Percentiles rank a stretch among this genome's conserved stretches.
Conservation (phyloP, 2,113 vertebrate genomes). For the Rostratula benghalensis region DNA sequence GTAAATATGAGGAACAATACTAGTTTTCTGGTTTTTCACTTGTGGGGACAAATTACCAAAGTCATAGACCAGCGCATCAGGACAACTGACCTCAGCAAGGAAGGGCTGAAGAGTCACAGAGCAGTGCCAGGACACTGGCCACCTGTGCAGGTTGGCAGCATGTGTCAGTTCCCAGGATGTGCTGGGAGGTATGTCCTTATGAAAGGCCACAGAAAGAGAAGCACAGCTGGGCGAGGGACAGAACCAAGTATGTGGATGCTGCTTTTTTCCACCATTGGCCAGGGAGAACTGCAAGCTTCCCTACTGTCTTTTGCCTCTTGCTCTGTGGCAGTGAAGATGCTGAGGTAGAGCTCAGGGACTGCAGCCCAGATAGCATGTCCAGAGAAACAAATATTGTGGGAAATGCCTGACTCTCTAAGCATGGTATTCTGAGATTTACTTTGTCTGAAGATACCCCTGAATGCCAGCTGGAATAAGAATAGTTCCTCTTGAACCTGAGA, state of each 20-base stretch:
- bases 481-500: not conserved
- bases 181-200: not conserved
- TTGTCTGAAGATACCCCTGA: not conserved
- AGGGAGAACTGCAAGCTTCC: not conserved
- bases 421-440: not conserved
- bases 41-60: not conserved
- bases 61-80: not conserved
- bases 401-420: not conserved
- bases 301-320: not conserved
- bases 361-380: not conserved
- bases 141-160: not conserved
- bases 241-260: accelerated
- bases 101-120: not conserved
- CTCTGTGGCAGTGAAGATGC: not conserved
- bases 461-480: not conserved
- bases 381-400: not conserved
- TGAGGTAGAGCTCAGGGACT: not conserved
- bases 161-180: not conserved
- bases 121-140: accelerated
- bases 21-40: not conserved
- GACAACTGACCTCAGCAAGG: not conserved
- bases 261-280: not conserved
- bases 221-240: not conserved
- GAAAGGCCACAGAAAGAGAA: not conserved
- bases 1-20: not conserved